Base-by-base conservation (phyloP, 2,113 vertebrate species). In the Herpetotheres cachinnans region DNA sequence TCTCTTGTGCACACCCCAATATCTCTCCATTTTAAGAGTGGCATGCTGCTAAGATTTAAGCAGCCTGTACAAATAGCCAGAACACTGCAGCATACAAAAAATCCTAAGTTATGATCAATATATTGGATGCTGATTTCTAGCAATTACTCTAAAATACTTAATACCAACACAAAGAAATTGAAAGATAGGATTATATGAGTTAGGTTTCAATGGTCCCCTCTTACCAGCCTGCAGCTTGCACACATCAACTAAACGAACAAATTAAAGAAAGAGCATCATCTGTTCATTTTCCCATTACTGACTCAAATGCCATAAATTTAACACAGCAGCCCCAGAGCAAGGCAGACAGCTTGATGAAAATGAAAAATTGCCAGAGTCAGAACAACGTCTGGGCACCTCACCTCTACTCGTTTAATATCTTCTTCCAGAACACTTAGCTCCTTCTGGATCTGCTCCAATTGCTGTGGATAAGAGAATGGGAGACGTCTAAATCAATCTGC, bases 331-430 rank as follows among this genome's bases (percentile, higher is more conserved):
- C 74, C 86, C 89, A 96, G 92, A 96, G 82, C 47, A 89, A 97
- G 92, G 89, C 69, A 95, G 91, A 93, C 71, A 97, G 92, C 69
- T 94, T 92, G 85, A 97, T 82, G 81, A 86, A 97, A 96, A 25
- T 95, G 73, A 97, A 97, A 97, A 97, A 94, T 22, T 88, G 82
- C 72, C 86, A 67, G 58, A 96, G 79, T 95, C 93, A 67, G 84
- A 94, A 98, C 47, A 96, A 97, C 49, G 78, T 92, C 89, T 96
- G 90, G 26, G 61, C 87, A 73, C 94, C 98, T 98, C 98, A 99
- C 99, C 99, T 99, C 99, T 38, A 99, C 99, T 96, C 99, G 98
- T 93, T 99, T 99, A 96, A 99, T 99, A 98, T 99, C 99, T 79
- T 99, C 99, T 97, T 99, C 99, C 89, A 99, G 98, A 96, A 99